Conservation (phyloP, 2,888 invertebrate species). For the Smittia sp. region DNA sequence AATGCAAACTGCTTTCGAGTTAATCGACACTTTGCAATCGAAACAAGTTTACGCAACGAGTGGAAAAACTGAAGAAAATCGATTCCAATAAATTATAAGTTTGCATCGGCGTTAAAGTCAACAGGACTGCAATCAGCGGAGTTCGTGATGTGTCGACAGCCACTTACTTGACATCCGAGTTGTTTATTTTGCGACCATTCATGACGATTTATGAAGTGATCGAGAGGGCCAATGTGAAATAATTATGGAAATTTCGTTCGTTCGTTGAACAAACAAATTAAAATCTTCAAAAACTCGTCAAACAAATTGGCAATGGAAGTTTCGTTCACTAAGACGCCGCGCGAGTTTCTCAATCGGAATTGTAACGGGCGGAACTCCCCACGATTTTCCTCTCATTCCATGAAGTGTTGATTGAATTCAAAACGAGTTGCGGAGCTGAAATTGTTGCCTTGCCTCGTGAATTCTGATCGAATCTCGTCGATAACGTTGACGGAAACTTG, state of each 20-base stretch:
- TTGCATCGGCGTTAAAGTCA: not conserved
- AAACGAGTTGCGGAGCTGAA: not conserved
- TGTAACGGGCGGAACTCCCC: no score
- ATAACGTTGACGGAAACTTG: not conserved
- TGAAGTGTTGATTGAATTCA: not conserved
- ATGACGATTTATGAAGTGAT: not conserved
- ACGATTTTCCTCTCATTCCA: no score
- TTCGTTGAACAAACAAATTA: not conserved
- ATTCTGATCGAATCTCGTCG: not conserved
- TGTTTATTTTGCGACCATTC: not conserved
- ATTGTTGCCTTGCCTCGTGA: not conserved
- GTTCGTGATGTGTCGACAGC: not conserved
- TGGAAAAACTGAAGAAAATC: not conserved
- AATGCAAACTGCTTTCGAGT: no score
- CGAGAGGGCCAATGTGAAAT: not conserved
- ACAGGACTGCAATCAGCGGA: not conserved
- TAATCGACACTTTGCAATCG: not conserved
- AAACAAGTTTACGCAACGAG: not conserved
- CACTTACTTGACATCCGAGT: not conserved
- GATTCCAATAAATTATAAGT: slow-evolving; percentile 1
- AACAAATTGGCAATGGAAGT: not conserved
- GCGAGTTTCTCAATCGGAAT: no score
- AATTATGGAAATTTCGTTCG: not conserved
- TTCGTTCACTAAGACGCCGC: not conserved
- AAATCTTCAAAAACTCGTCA: not conserved